phyloP scores from a whole-genome alignment of 2,797 vertebrate genomes.

The Sebastes elongatus region DNA sequence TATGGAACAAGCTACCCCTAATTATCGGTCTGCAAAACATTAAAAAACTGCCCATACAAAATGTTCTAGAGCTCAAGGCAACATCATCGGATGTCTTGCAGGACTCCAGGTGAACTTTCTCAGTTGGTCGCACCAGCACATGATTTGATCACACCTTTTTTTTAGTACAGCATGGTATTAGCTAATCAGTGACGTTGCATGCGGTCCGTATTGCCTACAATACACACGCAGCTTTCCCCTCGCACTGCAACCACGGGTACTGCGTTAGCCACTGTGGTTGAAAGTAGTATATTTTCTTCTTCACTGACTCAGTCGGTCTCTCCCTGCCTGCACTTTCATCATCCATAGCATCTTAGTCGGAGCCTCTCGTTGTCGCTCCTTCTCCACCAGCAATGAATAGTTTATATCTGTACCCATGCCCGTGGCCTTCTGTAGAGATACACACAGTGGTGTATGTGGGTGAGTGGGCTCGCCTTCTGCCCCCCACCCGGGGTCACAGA shows the following conservation, averaged over 20 bases:
- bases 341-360: background rate
- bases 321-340: background rate
- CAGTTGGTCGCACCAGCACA: background rate
- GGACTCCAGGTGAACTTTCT: background rate
- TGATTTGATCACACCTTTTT: background rate
- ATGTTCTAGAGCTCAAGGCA: background rate
- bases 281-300: background rate
- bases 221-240: background rate
- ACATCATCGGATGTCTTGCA: background rate
- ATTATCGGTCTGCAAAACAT: background rate
- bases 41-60: background rate
- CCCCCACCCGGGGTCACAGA: conserved; percentile 9
- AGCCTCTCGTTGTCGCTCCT: background rate
- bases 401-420: no score
- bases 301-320: background rate
- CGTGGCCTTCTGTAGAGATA: background rate
- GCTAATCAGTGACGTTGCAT: background rate
- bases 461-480: accelerated
- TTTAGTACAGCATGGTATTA: background rate
- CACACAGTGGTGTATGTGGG: no score
- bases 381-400: background rate
- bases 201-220: background rate
- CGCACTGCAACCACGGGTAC: background rate
- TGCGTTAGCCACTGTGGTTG: background rate
- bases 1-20: no score